Conservation (phyloP, 2,888 invertebrate genomes). For the Scaptomyza cyrtandrae region DNA sequence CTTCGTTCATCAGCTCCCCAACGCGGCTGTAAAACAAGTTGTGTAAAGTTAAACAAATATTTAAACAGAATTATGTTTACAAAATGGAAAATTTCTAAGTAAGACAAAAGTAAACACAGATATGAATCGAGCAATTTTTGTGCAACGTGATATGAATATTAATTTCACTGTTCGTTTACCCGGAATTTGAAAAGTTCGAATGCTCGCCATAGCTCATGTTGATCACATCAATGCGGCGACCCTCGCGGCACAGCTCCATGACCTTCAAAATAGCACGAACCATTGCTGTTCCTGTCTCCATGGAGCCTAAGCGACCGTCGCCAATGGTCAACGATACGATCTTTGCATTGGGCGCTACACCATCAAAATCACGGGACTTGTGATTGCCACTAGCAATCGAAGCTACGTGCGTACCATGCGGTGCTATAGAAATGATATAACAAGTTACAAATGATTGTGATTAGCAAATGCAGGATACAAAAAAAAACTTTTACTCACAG, state of each 20-base stretch:
- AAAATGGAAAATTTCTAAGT: background rate
- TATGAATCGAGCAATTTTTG: background rate
- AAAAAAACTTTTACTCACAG: constrained; percentile 88
- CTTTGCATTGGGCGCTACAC: constrained; percentile 98
- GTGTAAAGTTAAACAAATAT: constrained; percentile 10
- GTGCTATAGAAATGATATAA: constrained; percentile 86
- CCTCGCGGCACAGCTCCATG: constrained; percentile 88
- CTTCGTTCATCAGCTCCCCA: constrained; percentile 92
- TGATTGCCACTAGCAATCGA: constrained; percentile 96
- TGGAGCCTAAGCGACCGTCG: constrained; percentile 95
- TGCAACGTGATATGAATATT: background rate
- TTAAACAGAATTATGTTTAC: background rate
- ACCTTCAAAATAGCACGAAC: constrained; percentile 95
- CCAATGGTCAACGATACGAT: constrained; percentile 96
- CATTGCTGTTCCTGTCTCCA: constrained; percentile 98
- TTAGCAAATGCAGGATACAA: background rate
- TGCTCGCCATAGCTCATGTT: constrained; percentile 99
- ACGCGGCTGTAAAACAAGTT: constrained; percentile 87
- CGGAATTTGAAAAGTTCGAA: constrained; percentile 94
- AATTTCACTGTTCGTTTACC: constrained; percentile 85
- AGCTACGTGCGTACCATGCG: constrained; percentile 99
- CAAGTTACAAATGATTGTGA: constrained; percentile 21
- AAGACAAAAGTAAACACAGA: constrained; percentile 6
- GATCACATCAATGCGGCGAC: constrained; percentile 91
- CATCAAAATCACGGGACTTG: constrained; percentile 94